Percentiles rank a stretch among this genome's conserved stretches.
Evolutionary conservation across 2,797 vertebrate genomes (phyloP).

Genomic region (Manis javanica): DNA sequence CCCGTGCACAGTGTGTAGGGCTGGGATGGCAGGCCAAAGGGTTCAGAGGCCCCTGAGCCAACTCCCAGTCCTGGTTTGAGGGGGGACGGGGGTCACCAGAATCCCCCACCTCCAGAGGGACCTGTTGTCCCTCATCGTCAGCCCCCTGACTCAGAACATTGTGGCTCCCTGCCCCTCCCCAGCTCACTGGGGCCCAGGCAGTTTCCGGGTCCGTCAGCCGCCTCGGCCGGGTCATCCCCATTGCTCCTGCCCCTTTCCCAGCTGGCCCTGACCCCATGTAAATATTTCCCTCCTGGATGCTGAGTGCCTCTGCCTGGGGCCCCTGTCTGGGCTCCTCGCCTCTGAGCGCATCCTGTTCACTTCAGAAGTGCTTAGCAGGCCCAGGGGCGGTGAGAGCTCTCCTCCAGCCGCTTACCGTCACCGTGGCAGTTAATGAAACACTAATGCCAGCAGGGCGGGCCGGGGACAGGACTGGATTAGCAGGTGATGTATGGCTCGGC

Average conservation of each 20-base stretch:
- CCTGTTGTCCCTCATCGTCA: not conserved
- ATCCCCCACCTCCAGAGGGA: not conserved
- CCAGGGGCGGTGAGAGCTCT: not conserved
- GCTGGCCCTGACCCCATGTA: fast-evolving
- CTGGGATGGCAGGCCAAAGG: not conserved
- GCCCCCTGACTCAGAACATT: not conserved
- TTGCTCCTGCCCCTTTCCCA: fast-evolving
- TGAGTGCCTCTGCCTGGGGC: not conserved
- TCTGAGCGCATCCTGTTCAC: not conserved
- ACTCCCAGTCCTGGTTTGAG: not conserved
- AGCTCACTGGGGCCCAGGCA: not conserved
- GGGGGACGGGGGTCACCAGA: fast-evolving
- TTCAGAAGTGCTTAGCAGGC: not conserved
- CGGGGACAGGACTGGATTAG: not conserved
- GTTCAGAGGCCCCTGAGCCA: fast-evolving
- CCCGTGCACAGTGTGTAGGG: fast-evolving
- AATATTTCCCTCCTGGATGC: not conserved
- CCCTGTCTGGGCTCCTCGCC: not conserved
- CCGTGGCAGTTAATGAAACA: not conserved
- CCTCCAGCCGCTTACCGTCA: not conserved
- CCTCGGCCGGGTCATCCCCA: not conserved
- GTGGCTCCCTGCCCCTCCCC: not conserved
- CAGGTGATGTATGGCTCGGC: slow-evolving; percentile 14
- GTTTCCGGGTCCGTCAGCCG: not conserved
- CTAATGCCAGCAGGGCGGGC: not conserved